Conservation (phyloP, 2,113 vertebrate genomes). For the Seriola quinqueradiata region DNA sequence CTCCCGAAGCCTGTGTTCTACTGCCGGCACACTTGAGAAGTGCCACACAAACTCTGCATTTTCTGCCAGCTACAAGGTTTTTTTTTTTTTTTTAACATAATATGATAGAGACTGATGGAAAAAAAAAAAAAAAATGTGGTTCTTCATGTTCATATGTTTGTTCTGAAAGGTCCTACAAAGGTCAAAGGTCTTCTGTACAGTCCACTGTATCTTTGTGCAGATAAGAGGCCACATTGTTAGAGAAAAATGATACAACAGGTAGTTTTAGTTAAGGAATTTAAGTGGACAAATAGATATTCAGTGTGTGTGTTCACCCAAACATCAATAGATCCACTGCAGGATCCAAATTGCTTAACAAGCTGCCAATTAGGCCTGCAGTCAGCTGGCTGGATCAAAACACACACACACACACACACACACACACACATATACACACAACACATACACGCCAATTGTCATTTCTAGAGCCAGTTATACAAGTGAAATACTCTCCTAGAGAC, state of each 20-base stretch:
- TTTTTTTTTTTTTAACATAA: not conserved
- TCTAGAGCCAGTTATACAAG: constrained; percentile 84
- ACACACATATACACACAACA: not conserved
- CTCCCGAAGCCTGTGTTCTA: not conserved
- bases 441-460: constrained; percentile 75
- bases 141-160: no score
- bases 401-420: constrained; percentile 29
- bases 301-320: constrained; percentile 80
- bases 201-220: not conserved
- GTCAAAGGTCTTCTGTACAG: no score
- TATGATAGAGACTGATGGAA: not conserved
- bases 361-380: constrained; percentile 89
- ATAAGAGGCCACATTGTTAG: not conserved
- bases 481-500: constrained; percentile 71
- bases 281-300: constrained; percentile 8
- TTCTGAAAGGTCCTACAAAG: no score
- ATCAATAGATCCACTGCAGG: constrained; percentile 80
- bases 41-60: not conserved
- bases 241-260: constrained; percentile 1
- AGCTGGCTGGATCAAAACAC: constrained; percentile 55
- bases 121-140: not conserved
- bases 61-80: not conserved
- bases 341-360: constrained; percentile 91
- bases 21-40: not conserved
- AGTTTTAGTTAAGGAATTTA: constrained; percentile 9